Evolutionary conservation across 2,888 invertebrate genomes (phyloP).

Genomic region (Diadromus collaris): DNA sequence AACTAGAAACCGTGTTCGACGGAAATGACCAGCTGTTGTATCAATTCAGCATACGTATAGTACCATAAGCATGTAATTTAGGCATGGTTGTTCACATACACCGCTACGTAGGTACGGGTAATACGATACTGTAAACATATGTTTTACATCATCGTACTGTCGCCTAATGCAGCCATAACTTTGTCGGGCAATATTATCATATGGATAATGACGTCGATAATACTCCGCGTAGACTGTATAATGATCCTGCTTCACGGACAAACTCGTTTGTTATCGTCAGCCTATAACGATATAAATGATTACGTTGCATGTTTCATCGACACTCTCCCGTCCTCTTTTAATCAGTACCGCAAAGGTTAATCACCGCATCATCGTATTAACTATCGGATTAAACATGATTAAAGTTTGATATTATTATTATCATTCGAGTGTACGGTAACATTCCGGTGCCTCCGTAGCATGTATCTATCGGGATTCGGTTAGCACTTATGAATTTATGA

Average conservation of each 20-base stretch:
- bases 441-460: not conserved
- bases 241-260: not conserved
- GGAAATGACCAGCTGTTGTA: not conserved
- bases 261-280: not conserved
- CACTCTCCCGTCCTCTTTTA: not conserved
- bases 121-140: not conserved
- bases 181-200: not conserved
- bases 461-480: slow-evolving; percentile 40
- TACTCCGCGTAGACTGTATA: not conserved
- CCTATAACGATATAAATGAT: not conserved
- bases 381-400: not conserved
- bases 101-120: not conserved
- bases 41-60: not conserved
- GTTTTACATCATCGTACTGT: not conserved
- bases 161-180: not conserved
- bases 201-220: not conserved
- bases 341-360: slow-evolving; percentile 1
- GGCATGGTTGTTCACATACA: not conserved
- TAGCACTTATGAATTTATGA: slow-evolving; percentile 51
- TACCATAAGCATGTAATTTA: not conserved
- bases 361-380: not conserved
- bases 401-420: slow-evolving; percentile 13
- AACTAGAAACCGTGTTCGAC: not conserved
- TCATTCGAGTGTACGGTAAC: not conserved
- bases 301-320: slow-evolving; percentile 2